Percentiles rank a stretch among this genome's conserved stretches.
phyloP scores from a whole-genome alignment of 2,797 vertebrate genomes.

The Argyrosomus regius region DNA sequence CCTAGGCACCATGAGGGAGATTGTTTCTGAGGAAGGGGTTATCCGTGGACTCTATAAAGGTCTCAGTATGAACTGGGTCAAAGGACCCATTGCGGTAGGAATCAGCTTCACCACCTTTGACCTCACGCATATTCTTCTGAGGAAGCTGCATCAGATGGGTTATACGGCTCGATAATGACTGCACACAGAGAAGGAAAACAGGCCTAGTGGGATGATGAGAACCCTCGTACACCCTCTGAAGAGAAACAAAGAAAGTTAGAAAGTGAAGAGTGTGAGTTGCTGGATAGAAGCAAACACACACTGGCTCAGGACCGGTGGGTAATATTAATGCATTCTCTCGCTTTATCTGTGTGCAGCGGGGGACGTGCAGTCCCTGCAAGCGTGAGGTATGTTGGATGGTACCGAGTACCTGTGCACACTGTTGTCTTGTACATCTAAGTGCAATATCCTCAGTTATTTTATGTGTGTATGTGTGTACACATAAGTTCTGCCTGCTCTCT shows the following conservation, averaged over 20 bases:
- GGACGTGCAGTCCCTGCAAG: constrained; percentile 1
- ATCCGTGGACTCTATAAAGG: constrained; percentile 95
- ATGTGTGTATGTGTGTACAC: constrained; percentile 32
- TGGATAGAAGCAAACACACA: constrained; percentile 32
- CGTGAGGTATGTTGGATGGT: constrained; percentile 20
- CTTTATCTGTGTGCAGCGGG: constrained; percentile 34
- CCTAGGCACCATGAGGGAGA: constrained; percentile 89
- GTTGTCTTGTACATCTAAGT: constrained; percentile 60
- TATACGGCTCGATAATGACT: constrained; percentile 55
- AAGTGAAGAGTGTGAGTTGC: constrained; percentile 10
- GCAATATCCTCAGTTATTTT: constrained; percentile 71
- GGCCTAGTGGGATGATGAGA: constrained; percentile 1
- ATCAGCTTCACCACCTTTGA: constrained; percentile 99
- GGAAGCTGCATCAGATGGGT: constrained; percentile 83
- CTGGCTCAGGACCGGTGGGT: constrained; percentile 49
- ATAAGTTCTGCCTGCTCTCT: background rate
- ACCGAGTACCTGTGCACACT: constrained; percentile 32
- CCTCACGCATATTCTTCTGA: constrained; percentile 93
- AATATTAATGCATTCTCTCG: constrained; percentile 32
- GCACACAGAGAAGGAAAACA: background rate
- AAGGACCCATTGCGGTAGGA: constrained; percentile 95
- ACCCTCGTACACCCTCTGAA: background rate
- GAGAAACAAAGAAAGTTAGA: constrained; percentile 3
- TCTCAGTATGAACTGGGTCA: constrained; percentile 99
- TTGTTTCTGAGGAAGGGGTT: constrained; percentile 91